Conservation (phyloP, 2,797 vertebrate species). For the Loris lydekkerianus region DNA sequence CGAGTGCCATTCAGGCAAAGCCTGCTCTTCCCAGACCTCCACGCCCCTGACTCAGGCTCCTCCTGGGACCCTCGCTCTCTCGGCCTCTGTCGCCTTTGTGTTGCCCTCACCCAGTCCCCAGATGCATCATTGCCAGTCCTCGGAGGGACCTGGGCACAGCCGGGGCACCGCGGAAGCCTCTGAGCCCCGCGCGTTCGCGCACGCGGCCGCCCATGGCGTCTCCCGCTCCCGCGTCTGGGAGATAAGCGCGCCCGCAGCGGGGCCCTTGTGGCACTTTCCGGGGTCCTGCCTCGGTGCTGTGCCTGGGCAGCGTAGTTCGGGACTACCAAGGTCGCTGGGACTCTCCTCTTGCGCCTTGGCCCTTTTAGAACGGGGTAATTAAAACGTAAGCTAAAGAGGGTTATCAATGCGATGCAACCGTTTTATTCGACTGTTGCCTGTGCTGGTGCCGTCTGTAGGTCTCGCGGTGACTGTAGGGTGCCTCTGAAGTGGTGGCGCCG, state of each 20-base stretch:
- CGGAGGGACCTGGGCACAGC: no score
- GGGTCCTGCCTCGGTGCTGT: not conserved
- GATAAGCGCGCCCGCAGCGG: not conserved
- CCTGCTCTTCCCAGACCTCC: not conserved
- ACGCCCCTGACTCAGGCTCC: not conserved
- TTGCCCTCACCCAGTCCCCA: not conserved
- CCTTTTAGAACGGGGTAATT: not conserved
- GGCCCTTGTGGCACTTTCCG: not conserved
- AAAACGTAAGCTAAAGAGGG: not conserved
- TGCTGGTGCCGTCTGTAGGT: not conserved
- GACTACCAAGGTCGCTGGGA: not conserved
- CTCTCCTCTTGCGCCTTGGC: fast-evolving
- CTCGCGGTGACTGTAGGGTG: fast-evolving
- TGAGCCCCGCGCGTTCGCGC: fast-evolving
- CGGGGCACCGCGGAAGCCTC: fast-evolving
- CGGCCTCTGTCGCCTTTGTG: not conserved
- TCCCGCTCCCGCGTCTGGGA: not conserved
- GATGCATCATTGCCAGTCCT: no score
- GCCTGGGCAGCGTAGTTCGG: fast-evolving
- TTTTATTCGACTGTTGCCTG: not conserved
- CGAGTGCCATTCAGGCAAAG: not conserved
- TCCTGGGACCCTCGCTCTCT: not conserved
- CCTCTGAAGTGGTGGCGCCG: not conserved
- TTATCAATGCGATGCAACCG: fast-evolving
- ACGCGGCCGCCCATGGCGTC: not conserved